A percentile compares a stretch with the other conserved stretches of the same genome.
These are phyloP conservation scores for Nomia melanderi DNA, from an alignment of 1,140 invertebrate species.

Conservation along the genomic window DNA sequence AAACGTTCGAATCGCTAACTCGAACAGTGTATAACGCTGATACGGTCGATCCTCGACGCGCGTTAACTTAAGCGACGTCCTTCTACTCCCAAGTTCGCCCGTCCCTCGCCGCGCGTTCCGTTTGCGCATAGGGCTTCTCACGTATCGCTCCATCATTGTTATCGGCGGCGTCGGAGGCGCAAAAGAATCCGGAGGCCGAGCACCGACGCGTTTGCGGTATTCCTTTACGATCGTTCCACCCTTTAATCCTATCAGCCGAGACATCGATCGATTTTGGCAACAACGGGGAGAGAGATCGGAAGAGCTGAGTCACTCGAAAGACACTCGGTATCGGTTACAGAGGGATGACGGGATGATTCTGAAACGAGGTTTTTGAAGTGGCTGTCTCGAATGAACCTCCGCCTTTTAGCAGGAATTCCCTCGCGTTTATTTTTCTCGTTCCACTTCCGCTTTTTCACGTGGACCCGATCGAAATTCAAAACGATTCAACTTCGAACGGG, in stretches of 20 bases:
- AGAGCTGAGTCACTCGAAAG: constrained; percentile 46
- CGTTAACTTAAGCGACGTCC: background rate
- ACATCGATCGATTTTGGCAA: constrained; percentile 41
- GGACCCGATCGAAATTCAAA: background rate
- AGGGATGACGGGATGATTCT: constrained; percentile 22
- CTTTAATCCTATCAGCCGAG: constrained; percentile 33
- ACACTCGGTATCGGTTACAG: constrained; percentile 38
- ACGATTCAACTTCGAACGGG: constrained; percentile 1
- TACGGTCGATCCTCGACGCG: background rate
- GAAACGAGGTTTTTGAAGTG: constrained; percentile 34
- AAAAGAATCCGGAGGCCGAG: constrained; percentile 27
- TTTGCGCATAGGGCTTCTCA: constrained; percentile 16
- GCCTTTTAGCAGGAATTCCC: background rate
- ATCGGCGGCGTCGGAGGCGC: constrained; percentile 12
- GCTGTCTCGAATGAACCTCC: constrained; percentile 5
- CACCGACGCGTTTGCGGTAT: constrained; percentile 17
- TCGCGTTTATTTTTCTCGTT: constrained; percentile 21
- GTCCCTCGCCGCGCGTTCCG: background rate
- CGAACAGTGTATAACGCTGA: too few species aligned
- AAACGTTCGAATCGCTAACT: too few species aligned
- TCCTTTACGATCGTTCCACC: constrained; percentile 36
- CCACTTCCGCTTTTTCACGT: background rate
- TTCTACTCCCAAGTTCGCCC: too few species aligned
- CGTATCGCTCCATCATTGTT: constrained; percentile 41
- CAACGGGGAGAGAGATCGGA: constrained; percentile 9